Evolutionary conservation across 2,113 vertebrate species (phyloP), one percentile per base, ranked within the genome.

Genomic region (Puntigrus tetrazona): DNA sequence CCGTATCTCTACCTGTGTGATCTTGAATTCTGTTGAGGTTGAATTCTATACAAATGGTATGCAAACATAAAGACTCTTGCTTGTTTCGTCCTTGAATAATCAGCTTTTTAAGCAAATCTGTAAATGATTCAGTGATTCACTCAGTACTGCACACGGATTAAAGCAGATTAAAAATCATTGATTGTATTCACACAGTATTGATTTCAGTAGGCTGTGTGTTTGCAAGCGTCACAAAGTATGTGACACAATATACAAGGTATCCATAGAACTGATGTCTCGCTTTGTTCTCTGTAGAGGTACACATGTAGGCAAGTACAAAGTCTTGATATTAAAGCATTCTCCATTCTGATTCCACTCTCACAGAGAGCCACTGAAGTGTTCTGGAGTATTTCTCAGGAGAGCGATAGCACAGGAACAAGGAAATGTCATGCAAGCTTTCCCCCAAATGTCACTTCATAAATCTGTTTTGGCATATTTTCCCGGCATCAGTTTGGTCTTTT

Each of bases 391-490:
- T 72, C 86, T 69, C 59, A 80, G 75, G 55, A 84, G 77, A 70
- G 81, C 38, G 18, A 81, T 82, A 81, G 63, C 79, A 86, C 61
- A 82, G 83, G 84, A 84, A 86, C 38, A 81, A 84, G 85, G 82
- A 88, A 88, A 88, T 84, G 87, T 86, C 87, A 88, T 41, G 27
- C 80, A 88, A 79, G 84, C 82, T 65, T 86, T 75, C 57, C 34
- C 72, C 76, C 27, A 88, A 88, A 86, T 88, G 87, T 84, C 87
- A 86, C 78, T 81, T 81, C 79, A 70, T 81, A 36, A 81, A 77
- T 81, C 52, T 57, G 34, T 81, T 84, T 69, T 75, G 80, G 47
- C 70, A 77, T 84, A 84, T 43, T 78, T 50, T 61, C 77, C 47
- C n/a, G 8, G 27, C 57, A 83, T 81, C 13, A 38, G 85, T 43